Evolutionary conservation across 2,113 vertebrate species (phyloP).

Genomic region (Phyllopteryx taeniolatus): DNA sequence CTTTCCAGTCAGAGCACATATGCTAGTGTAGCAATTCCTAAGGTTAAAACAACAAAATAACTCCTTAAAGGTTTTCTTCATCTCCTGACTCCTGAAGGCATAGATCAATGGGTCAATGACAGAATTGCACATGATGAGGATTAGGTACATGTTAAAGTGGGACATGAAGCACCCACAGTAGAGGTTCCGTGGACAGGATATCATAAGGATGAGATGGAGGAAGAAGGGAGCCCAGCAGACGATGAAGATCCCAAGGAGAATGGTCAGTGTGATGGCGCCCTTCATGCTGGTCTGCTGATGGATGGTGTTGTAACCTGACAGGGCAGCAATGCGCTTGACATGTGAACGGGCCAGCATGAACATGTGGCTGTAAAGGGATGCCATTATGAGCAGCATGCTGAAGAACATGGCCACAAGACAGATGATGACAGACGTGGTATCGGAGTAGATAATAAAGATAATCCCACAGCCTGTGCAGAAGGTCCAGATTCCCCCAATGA

Average conservation of each 20-base stretch:
- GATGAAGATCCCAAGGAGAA: conserved; percentile 91
- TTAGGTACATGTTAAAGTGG: conserved; percentile 96
- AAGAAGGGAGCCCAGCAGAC: conserved; percentile 96
- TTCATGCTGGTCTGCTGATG: conserved; percentile 86
- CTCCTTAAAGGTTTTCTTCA: conserved; percentile 94
- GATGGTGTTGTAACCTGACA: conserved; percentile 80
- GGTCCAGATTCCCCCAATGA: conserved; percentile 88
- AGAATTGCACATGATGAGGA: conserved; percentile 95
- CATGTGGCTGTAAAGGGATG: conserved; percentile 93
- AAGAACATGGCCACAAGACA: conserved; percentile 96
- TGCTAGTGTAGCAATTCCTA: conserved; percentile 64
- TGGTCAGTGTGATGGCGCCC: conserved; percentile 88
- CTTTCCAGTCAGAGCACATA: conserved; percentile 73
- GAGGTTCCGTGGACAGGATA: conserved; percentile 88
- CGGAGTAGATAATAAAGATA: conserved; percentile 91
- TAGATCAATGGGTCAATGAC: conserved; percentile 94
- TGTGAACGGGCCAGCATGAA: conserved; percentile 91
- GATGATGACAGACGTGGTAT: conserved; percentile 85
- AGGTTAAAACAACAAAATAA: conserved; percentile 84
- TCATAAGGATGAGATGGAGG: conserved; percentile 92
- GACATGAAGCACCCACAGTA: conserved; percentile 98
- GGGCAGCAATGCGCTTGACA: conserved; percentile 83
- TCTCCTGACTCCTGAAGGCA: conserved; percentile 92
- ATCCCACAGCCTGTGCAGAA: conserved; percentile 91
- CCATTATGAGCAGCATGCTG: conserved; percentile 91